Evolutionary conservation across 2,888 invertebrate species (phyloP), one percentile per base, ranked within the genome.

Genomic region (Phorcus lineatus): DNA sequence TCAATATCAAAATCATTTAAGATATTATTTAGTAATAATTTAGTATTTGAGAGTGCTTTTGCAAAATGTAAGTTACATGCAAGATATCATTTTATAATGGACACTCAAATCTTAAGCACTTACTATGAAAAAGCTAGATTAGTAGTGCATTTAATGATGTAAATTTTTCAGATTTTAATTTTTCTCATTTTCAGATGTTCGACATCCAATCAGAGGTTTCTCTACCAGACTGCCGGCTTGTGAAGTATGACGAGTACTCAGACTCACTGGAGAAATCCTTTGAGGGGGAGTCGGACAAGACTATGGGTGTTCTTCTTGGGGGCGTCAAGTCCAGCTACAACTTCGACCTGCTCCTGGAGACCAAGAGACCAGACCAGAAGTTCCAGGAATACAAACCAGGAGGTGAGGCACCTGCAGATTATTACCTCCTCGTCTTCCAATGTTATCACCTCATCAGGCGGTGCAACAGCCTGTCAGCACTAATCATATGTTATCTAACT

Each of bases 201-300:
- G 94, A 94, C 83, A 93, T 96, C 54, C 94, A 95, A 36, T 93
- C 93, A 28, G 90, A 94, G 81, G 95, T 95, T 0, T 94, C 95
- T 2, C 86, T 95, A n/a, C 94, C 95, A 77, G 95, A 95, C 83
- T 96, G 96, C 88, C 95, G 96, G 6, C 93, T 97, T 36, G 96
- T 96, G 24, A 95, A 94, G 79, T 97, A 95, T 89, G 95, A 96
- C 88, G 94, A 94, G 79, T 92, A 93, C 70, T 94, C 94, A 81
- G 95, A 96, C 83, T 94, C 95, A 13, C 95, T 96, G 36, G 95
- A 96, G 83, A 94, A 95, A 82, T 96, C 95, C 80, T 96, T 95
- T 88, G 96, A 96, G 83, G 94, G 94, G 0, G 93, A 93, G 74
- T 95, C 95, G 62, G 92, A 95, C 4, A 93, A 94, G 70, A 82